Evolutionary conservation across 2,113 vertebrate genomes (phyloP).

Genomic region (Notechis scutatus): DNA sequence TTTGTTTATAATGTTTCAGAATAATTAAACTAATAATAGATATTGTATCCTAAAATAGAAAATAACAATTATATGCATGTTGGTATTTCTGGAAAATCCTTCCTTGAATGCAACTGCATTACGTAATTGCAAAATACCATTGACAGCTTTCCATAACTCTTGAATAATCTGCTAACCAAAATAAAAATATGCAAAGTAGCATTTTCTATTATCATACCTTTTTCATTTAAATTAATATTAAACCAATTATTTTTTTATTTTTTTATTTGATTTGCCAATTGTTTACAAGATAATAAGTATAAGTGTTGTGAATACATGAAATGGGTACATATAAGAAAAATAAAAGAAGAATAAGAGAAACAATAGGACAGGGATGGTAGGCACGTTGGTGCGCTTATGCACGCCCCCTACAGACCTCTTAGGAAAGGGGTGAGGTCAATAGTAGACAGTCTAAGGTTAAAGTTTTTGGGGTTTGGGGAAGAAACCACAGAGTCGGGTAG

Average conservation of each 20-base stretch:
- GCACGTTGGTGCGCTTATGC: no score
- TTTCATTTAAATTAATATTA: not conserved
- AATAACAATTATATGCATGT: not conserved
- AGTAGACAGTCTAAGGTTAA: no score
- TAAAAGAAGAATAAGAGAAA: no score
- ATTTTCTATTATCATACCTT: not conserved
- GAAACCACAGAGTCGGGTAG: no score
- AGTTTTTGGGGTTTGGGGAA: no score
- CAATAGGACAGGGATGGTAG: no score
- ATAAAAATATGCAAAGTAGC: not conserved
- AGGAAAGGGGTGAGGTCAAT: no score
- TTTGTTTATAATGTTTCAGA: not conserved
- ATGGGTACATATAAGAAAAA: no score
- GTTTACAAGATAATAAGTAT: no score
- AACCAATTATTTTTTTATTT: not conserved
- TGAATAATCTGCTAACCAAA: not conserved
- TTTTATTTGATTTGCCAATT: no score
- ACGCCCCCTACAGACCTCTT: no score
- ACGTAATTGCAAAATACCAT: not conserved
- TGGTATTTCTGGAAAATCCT: not conserved
- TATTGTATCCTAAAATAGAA: not conserved
- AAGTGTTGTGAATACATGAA: no score
- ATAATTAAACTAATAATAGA: slow-evolving; percentile 1
- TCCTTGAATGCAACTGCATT: not conserved
- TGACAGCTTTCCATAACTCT: not conserved